Evolutionary conservation across 2,797 vertebrate species (phyloP), one percentile per base, ranked within the genome.

Genomic region (Xiphophorus birchmanni): DNA sequence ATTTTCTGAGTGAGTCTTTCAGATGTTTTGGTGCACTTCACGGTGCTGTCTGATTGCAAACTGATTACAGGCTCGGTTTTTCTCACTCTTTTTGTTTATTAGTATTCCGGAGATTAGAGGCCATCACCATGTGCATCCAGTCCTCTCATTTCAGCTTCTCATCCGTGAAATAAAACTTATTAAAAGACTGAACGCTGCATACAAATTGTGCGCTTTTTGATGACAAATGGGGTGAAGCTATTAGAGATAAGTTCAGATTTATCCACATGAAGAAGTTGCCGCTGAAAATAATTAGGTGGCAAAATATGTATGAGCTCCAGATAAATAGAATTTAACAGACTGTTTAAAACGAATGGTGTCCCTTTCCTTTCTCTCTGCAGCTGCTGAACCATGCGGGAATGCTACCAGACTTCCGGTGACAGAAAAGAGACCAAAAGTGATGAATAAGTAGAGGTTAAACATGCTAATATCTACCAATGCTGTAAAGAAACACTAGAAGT

Each of bases 61-160:
- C 82, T 90, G 87, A 91, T 91, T 90, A 78, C 82, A 72, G 17
- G 48, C 81, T 72, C 88, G 72, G 83, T 73, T 85, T 86, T 63
- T 71, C 78, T 45, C 23, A 80, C 60, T 75, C 44, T 80, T 75
- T 86, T 85, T 90, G 83, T 90, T 85, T 90, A 87, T 91, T 84
- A 83, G 82, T 82, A 87, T 91, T 91, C 91, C 81, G 76, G 48
- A 88, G 89, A 91, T 90, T 91, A 90, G 86, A 87, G 77, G 82
- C 85, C 76, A 67, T 87, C 73, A 0, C 65, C 11, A 32, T 80
- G 82, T 77, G 87, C 83, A 88, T 84, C 87, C 52, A 37, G 80
- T 87, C 73, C 73, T 84, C 80, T 85, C 71, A 72, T 85, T 87
- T 88, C 40, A 71, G 67, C 78, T 77, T 73, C 80, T 86, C 82